Base-by-base conservation (phyloP, 2,113 vertebrate genomes). In the Camelus dromedarius region DNA sequence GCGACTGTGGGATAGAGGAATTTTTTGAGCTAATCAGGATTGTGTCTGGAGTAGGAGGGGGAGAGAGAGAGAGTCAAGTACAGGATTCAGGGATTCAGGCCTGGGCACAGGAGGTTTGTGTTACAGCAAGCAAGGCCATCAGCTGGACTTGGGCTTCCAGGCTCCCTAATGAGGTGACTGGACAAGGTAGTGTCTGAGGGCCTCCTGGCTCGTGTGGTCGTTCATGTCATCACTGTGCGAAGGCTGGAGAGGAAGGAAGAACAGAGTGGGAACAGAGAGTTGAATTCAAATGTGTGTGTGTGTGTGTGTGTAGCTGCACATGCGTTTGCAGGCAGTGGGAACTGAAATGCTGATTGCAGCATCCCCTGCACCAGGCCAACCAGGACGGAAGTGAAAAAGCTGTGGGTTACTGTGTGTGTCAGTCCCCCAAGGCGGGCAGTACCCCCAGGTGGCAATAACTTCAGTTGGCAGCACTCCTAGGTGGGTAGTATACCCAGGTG, bases 261-360 rank as follows among this genome's bases (percentile, higher is more conserved):
- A 15, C 0, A 9, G 14, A 6, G 20, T 12, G 38, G 15, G 42
- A 16, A 79, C 38, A n/a, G 28, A 32, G n/a, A n/a, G 1, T 28
- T 30, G 13, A 56, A 85, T 54, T n/a, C 6, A 28, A 0, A 8
- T 15, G 1, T 22, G 26, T 30, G 2, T 46, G 66, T 9, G 0
- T 24, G 15, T 13, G 12, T 6, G 9, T 16, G 3, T 8, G 5
- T 15, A 42, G 30, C 11, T 10, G 15, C 3, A 19, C 75, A 35
- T 14, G 1, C 6, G 12, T 46, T 11, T 42, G 14, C 2, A 73
- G 48, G 48, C 6, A 8, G 13, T 0, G 0, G 86, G 54, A 30
- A 11, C 48, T 0, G 10, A 56, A 11, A 42, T 6, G 32, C 16
- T 69, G 35, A 8, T 0, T 2, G 38, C 66, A 64, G 42, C 11